A percentile compares a stretch with the other conserved stretches of the same genome.
Conservation (phyloP, 2,797 vertebrate genomes). For the Astyanax mexicanus region DNA sequence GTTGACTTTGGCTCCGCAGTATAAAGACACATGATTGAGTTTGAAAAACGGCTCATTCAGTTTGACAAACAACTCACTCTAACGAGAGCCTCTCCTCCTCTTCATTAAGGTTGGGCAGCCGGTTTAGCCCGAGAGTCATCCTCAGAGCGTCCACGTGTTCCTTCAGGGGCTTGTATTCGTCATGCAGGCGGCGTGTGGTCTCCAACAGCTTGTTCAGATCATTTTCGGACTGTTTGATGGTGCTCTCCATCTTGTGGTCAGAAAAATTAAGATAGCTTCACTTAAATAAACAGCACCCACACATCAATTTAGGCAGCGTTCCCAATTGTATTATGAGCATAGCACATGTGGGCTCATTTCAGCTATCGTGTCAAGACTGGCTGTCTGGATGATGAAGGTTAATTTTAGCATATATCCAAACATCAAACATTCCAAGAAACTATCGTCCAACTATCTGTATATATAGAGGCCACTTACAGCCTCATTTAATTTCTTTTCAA, state of each 20-base stretch:
- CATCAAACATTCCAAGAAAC: not conserved
- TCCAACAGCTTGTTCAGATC: slow-evolving; percentile 97
- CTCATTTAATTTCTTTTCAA: too few relatives aligned
- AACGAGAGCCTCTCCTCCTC: slow-evolving; percentile 98
- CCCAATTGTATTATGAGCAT: not conserved
- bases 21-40: not conserved
- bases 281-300: slow-evolving; percentile 3
- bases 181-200: slow-evolving; percentile 93
- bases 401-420: not conserved
- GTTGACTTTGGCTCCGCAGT: not conserved
- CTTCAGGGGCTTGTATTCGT: slow-evolving; percentile 98
- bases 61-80: slow-evolving; percentile 72
- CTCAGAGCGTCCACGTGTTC: slow-evolving; percentile 96
- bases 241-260: slow-evolving; percentile 93
- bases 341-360: slow-evolving; percentile 2
- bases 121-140: slow-evolving; percentile 95
- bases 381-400: not conserved
- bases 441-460: not conserved
- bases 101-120: slow-evolving; percentile 95
- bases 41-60: not conserved
- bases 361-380: not conserved
- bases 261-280: not conserved
- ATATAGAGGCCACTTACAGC: not conserved
- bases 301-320: not conserved
- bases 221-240: slow-evolving; percentile 98